phyloP scores from a whole-genome alignment of 2,113 vertebrate species.

The Oxygymnocypris stewartii region DNA sequence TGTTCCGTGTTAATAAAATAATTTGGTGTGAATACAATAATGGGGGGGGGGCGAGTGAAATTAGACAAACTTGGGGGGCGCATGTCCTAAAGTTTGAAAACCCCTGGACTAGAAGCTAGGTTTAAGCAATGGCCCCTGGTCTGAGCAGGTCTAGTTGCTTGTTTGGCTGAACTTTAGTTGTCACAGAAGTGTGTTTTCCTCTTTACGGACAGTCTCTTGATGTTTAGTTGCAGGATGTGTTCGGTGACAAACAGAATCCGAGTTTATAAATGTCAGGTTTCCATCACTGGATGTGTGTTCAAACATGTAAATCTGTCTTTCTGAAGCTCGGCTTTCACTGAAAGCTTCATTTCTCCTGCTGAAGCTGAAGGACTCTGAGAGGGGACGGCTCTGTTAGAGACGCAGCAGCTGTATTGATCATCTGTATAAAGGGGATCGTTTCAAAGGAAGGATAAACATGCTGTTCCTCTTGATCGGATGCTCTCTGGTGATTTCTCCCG shows the following conservation, averaged over 20 bases:
- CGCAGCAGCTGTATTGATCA: conserved; percentile 49
- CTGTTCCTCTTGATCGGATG: conserved; percentile 41
- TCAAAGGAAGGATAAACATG: conserved; percentile 33
- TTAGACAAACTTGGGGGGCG: too few relatives aligned
- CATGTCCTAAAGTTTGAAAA: too few relatives aligned
- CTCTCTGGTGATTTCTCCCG: conserved; percentile 37
- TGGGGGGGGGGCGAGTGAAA: too few relatives aligned
- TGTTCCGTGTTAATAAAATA: too few relatives aligned
- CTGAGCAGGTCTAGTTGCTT: background rate
- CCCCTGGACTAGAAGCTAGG: too few relatives aligned
- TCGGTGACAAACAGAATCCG: background rate
- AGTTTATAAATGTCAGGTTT: background rate
- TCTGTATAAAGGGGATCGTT: background rate
- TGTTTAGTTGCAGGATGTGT: background rate
- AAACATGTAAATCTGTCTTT: conserved; percentile 14
- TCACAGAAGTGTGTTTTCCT: background rate
- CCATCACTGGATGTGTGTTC: conserved; percentile 37
- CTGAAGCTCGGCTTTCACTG: background rate
- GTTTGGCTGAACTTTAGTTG: background rate
- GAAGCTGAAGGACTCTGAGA: background rate
- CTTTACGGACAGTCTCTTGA: background rate
- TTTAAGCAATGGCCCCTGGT: background rate
- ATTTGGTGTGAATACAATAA: too few relatives aligned
- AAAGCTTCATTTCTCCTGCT: background rate
- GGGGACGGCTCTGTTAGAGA: background rate